phyloP scores from a whole-genome alignment of 2,113 vertebrate species.

The western clawed frog (Xenopus tropicalis) region DNA sequence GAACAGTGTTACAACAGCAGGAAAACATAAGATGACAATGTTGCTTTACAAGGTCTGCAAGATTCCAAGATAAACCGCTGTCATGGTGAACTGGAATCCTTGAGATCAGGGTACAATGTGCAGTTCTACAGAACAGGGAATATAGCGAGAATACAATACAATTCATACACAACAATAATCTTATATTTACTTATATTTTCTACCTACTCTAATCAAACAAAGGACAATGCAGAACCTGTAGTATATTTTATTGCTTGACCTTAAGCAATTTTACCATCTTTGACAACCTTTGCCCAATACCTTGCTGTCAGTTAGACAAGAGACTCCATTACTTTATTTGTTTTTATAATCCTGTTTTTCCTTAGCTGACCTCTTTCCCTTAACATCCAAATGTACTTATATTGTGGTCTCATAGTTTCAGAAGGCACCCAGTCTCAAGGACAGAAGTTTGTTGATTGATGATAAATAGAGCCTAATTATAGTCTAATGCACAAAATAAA shows the following conservation, averaged over 20 bases:
- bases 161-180: constrained; percentile 14
- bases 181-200: constrained; percentile 8
- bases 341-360: constrained; percentile 21
- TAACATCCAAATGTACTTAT: constrained; percentile 4
- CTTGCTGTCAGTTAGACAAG: constrained; percentile 30
- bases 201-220: constrained; percentile 25
- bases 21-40: constrained; percentile 30
- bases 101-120: neutral
- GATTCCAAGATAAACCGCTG: constrained; percentile 21
- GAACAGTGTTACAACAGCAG: constrained; percentile 6
- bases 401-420: constrained; percentile 38
- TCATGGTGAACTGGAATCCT: neutral
- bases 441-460: constrained; percentile 36
- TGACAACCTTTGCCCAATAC: constrained; percentile 16
- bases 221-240: neutral
- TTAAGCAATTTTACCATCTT: constrained; percentile 25
- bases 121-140: neutral
- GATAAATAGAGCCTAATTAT: neutral
- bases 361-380: constrained; percentile 25
- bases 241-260: constrained; percentile 34
- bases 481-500: too few relatives aligned
- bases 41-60: constrained; percentile 6
- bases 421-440: neutral
- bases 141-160: constrained; percentile 9
- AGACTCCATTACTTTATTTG: constrained; percentile 37